A percentile compares a stretch with the other conserved stretches of the same genome.
Evolutionary conservation across 2,888 invertebrate genomes (phyloP).

Genomic region (Sphaerophoria taeniata): DNA sequence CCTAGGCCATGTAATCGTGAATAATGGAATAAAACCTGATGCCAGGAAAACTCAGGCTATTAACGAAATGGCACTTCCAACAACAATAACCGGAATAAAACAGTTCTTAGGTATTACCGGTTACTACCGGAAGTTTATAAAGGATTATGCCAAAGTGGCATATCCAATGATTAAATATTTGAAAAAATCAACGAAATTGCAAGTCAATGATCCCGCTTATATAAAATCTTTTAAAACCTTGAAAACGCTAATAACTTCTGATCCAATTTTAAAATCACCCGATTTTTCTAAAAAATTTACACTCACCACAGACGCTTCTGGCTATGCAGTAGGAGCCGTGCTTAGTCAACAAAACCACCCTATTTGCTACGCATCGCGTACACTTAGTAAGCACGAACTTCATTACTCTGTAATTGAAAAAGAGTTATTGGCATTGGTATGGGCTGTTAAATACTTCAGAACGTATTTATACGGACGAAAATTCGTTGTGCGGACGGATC

Average conservation of each 20-base stretch:
- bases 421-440: slow-evolving; percentile 74
- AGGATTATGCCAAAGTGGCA: slow-evolving; percentile 44
- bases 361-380: slow-evolving; percentile 77
- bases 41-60: neutral
- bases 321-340: slow-evolving; percentile 48
- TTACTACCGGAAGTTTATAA: slow-evolving; percentile 26
- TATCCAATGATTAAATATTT: slow-evolving; percentile 65
- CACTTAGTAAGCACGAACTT: slow-evolving; percentile 71
- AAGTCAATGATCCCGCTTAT: neutral
- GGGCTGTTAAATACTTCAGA: slow-evolving; percentile 78
- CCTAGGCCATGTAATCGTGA: slow-evolving; percentile 16
- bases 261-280: neutral
- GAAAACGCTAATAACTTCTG: neutral
- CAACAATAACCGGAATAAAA: slow-evolving; percentile 24
- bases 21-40: slow-evolving; percentile 13
- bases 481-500: slow-evolving; percentile 80
- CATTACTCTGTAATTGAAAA: slow-evolving; percentile 78
- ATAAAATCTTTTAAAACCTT: neutral
- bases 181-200: neutral
- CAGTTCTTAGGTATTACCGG: slow-evolving; percentile 64
- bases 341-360: slow-evolving; percentile 76
- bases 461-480: slow-evolving; percentile 79
- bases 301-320: slow-evolving; percentile 56
- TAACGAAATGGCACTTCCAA: neutral
- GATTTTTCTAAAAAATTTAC: slow-evolving; percentile 75